Conservation (phyloP, 2,888 invertebrate species). For the Sphecodes monilicornis region DNA sequence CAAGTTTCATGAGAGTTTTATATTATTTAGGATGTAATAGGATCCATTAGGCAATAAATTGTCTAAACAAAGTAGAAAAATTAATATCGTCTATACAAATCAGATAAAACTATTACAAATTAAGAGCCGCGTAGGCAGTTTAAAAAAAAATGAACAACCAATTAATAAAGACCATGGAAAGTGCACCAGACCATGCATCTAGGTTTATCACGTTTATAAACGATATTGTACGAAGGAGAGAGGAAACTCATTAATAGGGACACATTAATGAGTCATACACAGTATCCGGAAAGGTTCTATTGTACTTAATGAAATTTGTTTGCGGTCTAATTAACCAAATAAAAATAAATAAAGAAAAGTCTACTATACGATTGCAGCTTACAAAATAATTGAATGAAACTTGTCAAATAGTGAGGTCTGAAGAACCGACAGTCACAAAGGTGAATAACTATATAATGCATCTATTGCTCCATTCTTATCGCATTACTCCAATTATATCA, state of each 20-base stretch:
- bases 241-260: neutral
- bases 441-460: neutral
- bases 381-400: neutral
- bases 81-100: no score
- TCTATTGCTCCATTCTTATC: conserved; percentile 14
- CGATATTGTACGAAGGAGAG: neutral
- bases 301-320: neutral
- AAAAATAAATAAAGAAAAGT: neutral
- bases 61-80: no score
- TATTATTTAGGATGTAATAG: no score
- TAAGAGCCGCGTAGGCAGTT: no score
- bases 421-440: neutral
- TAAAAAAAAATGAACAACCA: neutral
- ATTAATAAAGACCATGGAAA: neutral
- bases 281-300: neutral
- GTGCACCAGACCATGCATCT: neutral
- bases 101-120: no score
- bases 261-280: neutral
- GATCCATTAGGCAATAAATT: no score
- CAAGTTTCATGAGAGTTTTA: no score
- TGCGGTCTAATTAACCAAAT: neutral
- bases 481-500: conserved; percentile 2
- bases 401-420: neutral
- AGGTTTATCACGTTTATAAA: no score
- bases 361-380: neutral